Evolutionary conservation across 1,140 invertebrate genomes (phyloP).

Genomic region (Camponotus vicinus): DNA sequence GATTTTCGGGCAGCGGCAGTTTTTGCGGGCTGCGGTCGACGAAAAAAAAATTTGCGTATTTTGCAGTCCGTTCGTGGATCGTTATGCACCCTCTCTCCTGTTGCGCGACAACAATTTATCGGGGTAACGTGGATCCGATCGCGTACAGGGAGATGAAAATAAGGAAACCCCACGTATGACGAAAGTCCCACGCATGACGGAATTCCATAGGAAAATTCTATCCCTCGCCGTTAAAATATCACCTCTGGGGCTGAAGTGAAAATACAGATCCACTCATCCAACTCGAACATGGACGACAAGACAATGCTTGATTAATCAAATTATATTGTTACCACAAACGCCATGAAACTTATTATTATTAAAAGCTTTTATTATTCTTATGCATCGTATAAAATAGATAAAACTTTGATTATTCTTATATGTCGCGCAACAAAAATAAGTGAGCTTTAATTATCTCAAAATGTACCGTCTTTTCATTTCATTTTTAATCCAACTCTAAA

Average conservation of each 20-base stretch:
- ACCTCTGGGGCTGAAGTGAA: slow-evolving; percentile 23
- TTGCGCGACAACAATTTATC: slow-evolving; percentile 52
- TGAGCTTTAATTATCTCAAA: not conserved
- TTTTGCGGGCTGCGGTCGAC: not conserved
- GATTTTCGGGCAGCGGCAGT: not conserved
- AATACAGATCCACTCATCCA: slow-evolving; percentile 23
- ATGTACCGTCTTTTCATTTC: not conserved
- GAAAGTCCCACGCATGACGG: slow-evolving; percentile 26
- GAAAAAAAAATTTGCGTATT: slow-evolving; percentile 31
- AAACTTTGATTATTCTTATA: slow-evolving; percentile 5
- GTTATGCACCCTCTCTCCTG: slow-evolving; percentile 39
- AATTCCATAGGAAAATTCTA: slow-evolving; percentile 14
- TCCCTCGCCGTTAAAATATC: slow-evolving; percentile 42
- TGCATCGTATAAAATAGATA: slow-evolving; percentile 3
- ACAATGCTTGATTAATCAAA: slow-evolving; percentile 32
- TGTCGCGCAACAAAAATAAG: not conserved
- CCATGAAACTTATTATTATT: too few relatives aligned
- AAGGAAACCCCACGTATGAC: not conserved
- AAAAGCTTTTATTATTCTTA: not conserved
- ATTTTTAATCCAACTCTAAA: not conserved
- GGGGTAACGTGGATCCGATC: slow-evolving; percentile 15
- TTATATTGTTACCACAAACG: not conserved
- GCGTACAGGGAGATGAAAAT: slow-evolving; percentile 22
- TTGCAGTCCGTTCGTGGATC: slow-evolving; percentile 26
- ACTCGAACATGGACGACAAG: slow-evolving; percentile 5